These are phyloP conservation scores for Zaprionus davidi DNA, from an alignment of 1,140 invertebrate genomes.

Conservation along the genomic window DNA sequence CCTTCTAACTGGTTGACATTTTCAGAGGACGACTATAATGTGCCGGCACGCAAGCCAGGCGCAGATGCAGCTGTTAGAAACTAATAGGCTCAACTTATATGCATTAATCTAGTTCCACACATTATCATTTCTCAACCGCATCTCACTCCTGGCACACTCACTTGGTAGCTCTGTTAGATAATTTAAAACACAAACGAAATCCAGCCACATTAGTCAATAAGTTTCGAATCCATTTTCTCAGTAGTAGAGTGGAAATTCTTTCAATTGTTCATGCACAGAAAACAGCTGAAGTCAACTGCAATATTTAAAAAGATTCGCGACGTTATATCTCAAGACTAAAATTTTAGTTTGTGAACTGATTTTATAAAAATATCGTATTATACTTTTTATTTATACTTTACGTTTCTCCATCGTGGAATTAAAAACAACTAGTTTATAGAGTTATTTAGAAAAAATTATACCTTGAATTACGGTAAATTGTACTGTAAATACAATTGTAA, in stretches of 20 bases:
- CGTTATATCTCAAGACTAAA: neutral
- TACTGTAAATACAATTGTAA: neutral
- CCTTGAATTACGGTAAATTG: neutral
- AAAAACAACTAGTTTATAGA: neutral
- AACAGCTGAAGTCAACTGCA: slow-evolving; percentile 20
- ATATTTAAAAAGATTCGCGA: slow-evolving; percentile 7
- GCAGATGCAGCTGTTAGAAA: slow-evolving; percentile 75
- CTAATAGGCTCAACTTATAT: slow-evolving; percentile 49
- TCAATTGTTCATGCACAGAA: neutral
- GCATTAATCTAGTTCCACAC: slow-evolving; percentile 1
- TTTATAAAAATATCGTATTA: neutral
- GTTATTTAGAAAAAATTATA: neutral
- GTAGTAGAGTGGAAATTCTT: neutral
- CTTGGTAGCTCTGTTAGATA: slow-evolving; percentile 9
- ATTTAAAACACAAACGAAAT: neutral
- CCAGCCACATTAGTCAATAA: slow-evolving; percentile 39
- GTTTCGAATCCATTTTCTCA: slow-evolving; percentile 5
- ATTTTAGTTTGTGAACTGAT: neutral
- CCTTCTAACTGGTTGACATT: neutral
- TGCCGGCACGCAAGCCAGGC: slow-evolving; percentile 62
- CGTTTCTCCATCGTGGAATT: neutral
- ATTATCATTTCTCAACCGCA: slow-evolving; percentile 34
- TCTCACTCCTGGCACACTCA: slow-evolving; percentile 15
- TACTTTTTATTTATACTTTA: neutral
- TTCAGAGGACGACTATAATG: slow-evolving; percentile 80